Evolutionary conservation across 1,140 invertebrate species (phyloP).

Genomic region (Achroia grisella): DNA sequence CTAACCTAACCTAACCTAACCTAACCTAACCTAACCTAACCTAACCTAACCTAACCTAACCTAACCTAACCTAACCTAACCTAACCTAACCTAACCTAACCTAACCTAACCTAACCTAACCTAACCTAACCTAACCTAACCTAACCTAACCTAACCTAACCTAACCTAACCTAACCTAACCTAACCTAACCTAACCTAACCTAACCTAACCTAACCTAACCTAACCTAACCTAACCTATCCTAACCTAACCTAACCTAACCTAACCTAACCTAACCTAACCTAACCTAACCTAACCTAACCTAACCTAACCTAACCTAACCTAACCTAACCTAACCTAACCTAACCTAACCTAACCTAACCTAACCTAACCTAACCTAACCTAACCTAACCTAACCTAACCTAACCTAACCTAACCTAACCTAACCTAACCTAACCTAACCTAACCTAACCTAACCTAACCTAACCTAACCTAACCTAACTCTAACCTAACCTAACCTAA

Average conservation of each 20-base stretch:
- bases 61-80: no score
- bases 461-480: slow-evolving; percentile 24
- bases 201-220: slow-evolving; percentile 15
- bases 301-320: slow-evolving; percentile 20
- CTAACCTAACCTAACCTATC: slow-evolving; percentile 22
- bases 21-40: no score
- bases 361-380: slow-evolving; percentile 16
- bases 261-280: no score
- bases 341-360: slow-evolving; percentile 14
- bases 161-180: no score
- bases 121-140: no score
- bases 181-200: background rate
- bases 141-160: no score
- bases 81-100: no score
- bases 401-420: slow-evolving; percentile 16
- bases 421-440: slow-evolving; percentile 26
- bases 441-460: slow-evolving; percentile 13
- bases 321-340: slow-evolving; percentile 19
- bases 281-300: no score
- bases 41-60: no score
- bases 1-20: no score
- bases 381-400: slow-evolving; percentile 21
- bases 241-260: slow-evolving; percentile 1
- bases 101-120: no score
- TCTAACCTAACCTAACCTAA: no score